Conservation (phyloP, 37 sponge, comb jelly and placozoan genomes). For the Tethya wilhelma region DNA sequence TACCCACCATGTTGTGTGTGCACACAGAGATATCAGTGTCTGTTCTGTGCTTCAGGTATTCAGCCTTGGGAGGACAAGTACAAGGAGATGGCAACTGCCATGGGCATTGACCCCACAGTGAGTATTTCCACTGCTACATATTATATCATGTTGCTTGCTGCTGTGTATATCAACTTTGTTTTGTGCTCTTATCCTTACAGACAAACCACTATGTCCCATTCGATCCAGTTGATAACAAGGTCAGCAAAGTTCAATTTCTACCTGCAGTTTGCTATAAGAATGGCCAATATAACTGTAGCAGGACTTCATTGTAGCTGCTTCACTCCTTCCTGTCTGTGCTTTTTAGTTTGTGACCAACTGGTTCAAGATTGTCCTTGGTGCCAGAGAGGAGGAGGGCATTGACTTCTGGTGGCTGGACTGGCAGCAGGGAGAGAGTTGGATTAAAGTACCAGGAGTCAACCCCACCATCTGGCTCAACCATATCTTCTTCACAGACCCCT, state of each 20-base stretch:
- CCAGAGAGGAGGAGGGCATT: constrained; percentile 64
- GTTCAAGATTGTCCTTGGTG: constrained; percentile 56
- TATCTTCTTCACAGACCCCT: constrained; percentile 78
- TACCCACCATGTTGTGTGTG: neutral
- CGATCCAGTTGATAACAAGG: constrained; percentile 57
- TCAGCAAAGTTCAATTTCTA: too few species aligned
- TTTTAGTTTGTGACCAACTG: constrained; percentile 79
- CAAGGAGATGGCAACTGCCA: constrained; percentile 75
- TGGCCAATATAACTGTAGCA: neutral
- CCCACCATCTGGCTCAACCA: constrained; percentile 84
- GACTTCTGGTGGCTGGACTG: constrained; percentile 91
- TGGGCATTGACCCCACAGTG: constrained; percentile 79
- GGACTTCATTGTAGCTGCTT: too few species aligned
- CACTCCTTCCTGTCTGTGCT: too few species aligned
- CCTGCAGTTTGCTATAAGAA: neutral
- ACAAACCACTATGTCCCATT: constrained; percentile 69
- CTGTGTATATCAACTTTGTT: too few species aligned
- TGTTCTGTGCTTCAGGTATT: constrained; percentile 34
- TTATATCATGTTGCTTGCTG: too few species aligned
- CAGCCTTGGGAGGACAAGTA: constrained; percentile 84
- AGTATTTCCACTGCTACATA: too few species aligned
- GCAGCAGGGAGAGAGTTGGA: constrained; percentile 83
- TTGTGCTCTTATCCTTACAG: too few species aligned
- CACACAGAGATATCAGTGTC: too few species aligned
- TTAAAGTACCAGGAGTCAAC: constrained; percentile 63